Conservation (phyloP, 2,888 invertebrate genomes). For the Chrysomela aeneicollis region DNA sequence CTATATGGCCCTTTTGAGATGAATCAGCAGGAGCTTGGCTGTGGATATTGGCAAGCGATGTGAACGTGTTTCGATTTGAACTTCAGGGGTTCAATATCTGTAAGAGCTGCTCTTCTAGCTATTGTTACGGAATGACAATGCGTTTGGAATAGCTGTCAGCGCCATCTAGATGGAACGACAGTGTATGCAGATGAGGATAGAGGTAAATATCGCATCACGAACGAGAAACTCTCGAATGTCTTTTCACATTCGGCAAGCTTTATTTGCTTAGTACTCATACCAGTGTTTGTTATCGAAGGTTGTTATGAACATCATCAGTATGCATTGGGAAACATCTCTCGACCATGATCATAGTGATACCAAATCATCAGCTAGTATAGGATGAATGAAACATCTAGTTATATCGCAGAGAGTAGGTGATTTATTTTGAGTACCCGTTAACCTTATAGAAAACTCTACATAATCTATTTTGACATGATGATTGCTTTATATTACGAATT, state of each 20-base stretch:
- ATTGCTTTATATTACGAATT: too few relatives aligned
- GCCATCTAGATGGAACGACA: not conserved
- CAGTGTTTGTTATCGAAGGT: conserved; percentile 23
- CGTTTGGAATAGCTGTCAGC: not conserved
- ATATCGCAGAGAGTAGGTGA: too few relatives aligned
- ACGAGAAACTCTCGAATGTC: conserved; percentile 34
- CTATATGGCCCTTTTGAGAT: too few relatives aligned
- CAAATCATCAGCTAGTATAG: too few relatives aligned
- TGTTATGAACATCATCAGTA: too few relatives aligned
- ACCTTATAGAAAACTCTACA: too few relatives aligned
- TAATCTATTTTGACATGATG: too few relatives aligned
- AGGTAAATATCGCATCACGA: conserved; percentile 39
- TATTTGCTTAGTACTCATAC: conserved; percentile 25
- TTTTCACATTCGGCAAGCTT: conserved; percentile 38
- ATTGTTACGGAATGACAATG: not conserved
- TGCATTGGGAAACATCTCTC: too few relatives aligned
- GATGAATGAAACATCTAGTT: too few relatives aligned
- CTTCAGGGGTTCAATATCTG: not conserved
- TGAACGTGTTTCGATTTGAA: not conserved
- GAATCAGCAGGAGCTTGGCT: too few relatives aligned
- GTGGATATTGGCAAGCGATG: not conserved
- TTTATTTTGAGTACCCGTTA: too few relatives aligned
- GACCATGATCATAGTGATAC: too few relatives aligned
- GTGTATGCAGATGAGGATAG: conserved; percentile 17
- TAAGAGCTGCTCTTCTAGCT: not conserved